phyloP scores from a whole-genome alignment of 2,888 invertebrate species.

The Poecilobothrus nobilitatus region DNA sequence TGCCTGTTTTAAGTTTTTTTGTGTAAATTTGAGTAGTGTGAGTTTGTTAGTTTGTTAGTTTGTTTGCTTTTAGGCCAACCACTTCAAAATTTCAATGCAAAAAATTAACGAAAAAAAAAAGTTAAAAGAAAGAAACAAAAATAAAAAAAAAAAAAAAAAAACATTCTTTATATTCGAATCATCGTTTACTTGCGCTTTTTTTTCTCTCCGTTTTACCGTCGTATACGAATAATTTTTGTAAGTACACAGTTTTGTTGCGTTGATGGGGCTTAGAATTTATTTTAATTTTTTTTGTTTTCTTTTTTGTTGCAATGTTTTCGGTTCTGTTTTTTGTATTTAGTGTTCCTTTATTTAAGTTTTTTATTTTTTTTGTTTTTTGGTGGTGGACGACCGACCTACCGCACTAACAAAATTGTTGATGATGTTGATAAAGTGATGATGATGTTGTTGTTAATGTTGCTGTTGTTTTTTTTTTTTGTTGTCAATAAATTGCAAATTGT shows the following conservation, averaged over 20 bases:
- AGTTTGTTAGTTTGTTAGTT: neutral
- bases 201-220: no score
- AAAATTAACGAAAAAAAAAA: neutral
- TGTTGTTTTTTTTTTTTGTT: neutral
- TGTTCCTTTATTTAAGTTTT: neutral
- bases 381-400: constrained; percentile 10
- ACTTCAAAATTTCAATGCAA: neutral
- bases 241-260: neutral
- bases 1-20: neutral
- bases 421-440: neutral
- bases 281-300: neutral
- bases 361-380: neutral
- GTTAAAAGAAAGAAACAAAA: neutral
- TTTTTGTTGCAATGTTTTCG: neutral
- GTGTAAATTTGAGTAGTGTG: neutral
- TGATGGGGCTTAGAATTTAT: neutral
- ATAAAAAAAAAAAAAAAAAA: no score
- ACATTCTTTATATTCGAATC: neutral
- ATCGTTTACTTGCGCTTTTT: neutral
- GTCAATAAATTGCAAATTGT: no score
- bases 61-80: constrained; percentile 4
- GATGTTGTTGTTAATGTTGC: neutral
- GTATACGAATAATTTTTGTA: neutral
- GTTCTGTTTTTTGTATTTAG: neutral
- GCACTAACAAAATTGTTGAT: constrained; percentile 5